A percentile compares a stretch with the other conserved stretches of the same genome.
These are phyloP conservation scores for Sphinx pinastri DNA, from an alignment of 2,888 invertebrate species.

Conservation along the genomic window DNA sequence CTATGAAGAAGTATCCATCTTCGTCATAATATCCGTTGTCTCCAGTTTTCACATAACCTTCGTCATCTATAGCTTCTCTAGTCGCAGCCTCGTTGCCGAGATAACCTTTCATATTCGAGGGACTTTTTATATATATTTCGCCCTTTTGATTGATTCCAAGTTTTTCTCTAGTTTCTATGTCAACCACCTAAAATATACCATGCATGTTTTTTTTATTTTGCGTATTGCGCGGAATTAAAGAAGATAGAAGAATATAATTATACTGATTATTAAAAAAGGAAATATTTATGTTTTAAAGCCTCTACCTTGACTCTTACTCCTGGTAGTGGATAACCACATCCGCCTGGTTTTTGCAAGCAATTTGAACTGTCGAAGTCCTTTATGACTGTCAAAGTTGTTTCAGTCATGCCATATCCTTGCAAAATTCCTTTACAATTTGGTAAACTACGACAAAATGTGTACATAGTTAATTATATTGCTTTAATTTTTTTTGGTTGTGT, in stretches of 20 bases:
- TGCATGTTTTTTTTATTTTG: neutral
- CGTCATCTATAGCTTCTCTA: slow-evolving; percentile 54
- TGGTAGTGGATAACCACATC: slow-evolving; percentile 44
- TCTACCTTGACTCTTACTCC: slow-evolving; percentile 46
- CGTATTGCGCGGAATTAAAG: neutral
- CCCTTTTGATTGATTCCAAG: slow-evolving; percentile 57
- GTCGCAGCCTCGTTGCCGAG: slow-evolving; percentile 54
- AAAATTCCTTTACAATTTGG: slow-evolving; percentile 43
- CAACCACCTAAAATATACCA: slow-evolving; percentile 62
- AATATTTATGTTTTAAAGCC: neutral
- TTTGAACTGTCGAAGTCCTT: slow-evolving; percentile 31
- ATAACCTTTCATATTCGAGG: slow-evolving; percentile 64
- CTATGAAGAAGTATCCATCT: slow-evolving; percentile 65
- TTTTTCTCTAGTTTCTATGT: slow-evolving; percentile 51
- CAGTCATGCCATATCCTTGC: slow-evolving; percentile 58
- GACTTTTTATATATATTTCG: slow-evolving; percentile 64
- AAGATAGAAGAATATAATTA: neutral
- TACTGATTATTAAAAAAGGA: neutral
- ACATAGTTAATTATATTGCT: no score
- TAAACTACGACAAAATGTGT: slow-evolving; percentile 48
- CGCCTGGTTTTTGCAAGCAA: slow-evolving; percentile 39
- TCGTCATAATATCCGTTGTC: slow-evolving; percentile 66
- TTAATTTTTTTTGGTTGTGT: no score
- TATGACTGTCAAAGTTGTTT: slow-evolving; percentile 41
- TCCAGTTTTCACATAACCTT: slow-evolving; percentile 63